Evolutionary conservation across 92 coral and sea anemone genomes (phyloP).

Genomic region (Chrysogorgia sp.): DNA sequence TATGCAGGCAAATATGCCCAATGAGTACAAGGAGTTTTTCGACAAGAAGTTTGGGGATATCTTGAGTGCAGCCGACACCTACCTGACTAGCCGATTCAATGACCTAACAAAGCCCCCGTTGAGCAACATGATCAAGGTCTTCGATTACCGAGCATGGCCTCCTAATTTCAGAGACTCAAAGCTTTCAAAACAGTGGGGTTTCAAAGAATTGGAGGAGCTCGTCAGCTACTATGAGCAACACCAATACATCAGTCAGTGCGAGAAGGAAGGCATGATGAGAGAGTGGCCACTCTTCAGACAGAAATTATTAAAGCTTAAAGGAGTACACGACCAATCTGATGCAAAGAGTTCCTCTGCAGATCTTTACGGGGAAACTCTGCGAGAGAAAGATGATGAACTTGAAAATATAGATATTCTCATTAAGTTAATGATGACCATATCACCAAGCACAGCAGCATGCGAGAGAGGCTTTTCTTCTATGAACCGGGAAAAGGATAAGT

Average conservation of each 20-base stretch:
- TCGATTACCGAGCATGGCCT: background rate
- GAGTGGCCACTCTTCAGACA: background rate
- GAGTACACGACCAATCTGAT: background rate
- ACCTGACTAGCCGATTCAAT: background rate
- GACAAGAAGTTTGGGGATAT: background rate
- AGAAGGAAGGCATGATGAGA: background rate
- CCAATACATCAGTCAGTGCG: background rate
- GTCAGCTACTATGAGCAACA: background rate
- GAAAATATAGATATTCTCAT: background rate
- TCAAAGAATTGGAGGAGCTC: background rate
- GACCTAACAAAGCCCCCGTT: background rate
- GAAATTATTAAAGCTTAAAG: background rate
- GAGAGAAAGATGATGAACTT: constrained; percentile 4
- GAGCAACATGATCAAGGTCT: background rate
- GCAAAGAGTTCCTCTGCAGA: too few relatives aligned
- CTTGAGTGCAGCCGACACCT: background rate
- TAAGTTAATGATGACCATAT: constrained; percentile 5
- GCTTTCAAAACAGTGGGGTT: background rate
- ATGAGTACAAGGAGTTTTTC: constrained; percentile 1
- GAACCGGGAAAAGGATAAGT: background rate
- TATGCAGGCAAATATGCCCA: too few relatives aligned
- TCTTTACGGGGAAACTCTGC: background rate
- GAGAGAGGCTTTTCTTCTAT: constrained; percentile 6
- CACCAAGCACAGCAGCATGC: constrained; percentile 15
- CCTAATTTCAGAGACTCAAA: background rate